Conservation (phyloP, 2,888 invertebrate species). For the Drosophila fulvimacula region DNA sequence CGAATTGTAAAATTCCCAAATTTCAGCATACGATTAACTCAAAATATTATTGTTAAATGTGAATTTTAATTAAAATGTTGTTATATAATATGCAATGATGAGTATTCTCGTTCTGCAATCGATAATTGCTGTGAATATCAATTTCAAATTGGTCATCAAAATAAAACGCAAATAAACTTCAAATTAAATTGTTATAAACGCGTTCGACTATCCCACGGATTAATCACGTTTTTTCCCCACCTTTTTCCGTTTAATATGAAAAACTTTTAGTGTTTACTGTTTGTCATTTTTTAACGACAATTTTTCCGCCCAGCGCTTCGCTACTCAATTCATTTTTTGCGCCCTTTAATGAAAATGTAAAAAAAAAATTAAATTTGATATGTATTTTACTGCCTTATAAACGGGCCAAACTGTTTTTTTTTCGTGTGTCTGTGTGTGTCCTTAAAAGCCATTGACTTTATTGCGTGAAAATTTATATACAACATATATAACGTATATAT, state of each 20-base stretch:
- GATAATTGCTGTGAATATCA: conserved; percentile 16
- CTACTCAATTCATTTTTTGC: conserved; percentile 26
- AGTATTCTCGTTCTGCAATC: not conserved
- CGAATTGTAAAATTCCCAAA: conserved; percentile 23
- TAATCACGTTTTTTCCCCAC: conserved; percentile 10
- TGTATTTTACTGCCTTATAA: conserved; percentile 48
- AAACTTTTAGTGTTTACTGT: conserved; percentile 6
- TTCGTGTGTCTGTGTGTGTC: not conserved
- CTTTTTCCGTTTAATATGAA: conserved; percentile 9
- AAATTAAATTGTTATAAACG: conserved; percentile 24
- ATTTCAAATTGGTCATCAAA: conserved; percentile 10
- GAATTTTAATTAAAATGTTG: conserved; percentile 5
- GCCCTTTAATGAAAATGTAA: conserved; percentile 41
- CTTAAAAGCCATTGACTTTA: conserved; percentile 60
- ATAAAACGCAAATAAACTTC: conserved; percentile 21
- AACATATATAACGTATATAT: conserved; percentile 14
- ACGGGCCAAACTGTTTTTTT: conserved; percentile 18
- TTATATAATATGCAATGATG: not conserved
- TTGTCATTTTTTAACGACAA: conserved; percentile 14
- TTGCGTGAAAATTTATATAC: conserved; percentile 67
- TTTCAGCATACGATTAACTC: conserved; percentile 22
- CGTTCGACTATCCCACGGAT: conserved; percentile 17
- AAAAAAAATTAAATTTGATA: conserved; percentile 14
- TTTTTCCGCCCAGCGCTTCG: conserved; percentile 22
- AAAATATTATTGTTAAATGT: not conserved